Base-by-base conservation (phyloP, 2,797 vertebrate genomes). In the Danionella dracula region DNA sequence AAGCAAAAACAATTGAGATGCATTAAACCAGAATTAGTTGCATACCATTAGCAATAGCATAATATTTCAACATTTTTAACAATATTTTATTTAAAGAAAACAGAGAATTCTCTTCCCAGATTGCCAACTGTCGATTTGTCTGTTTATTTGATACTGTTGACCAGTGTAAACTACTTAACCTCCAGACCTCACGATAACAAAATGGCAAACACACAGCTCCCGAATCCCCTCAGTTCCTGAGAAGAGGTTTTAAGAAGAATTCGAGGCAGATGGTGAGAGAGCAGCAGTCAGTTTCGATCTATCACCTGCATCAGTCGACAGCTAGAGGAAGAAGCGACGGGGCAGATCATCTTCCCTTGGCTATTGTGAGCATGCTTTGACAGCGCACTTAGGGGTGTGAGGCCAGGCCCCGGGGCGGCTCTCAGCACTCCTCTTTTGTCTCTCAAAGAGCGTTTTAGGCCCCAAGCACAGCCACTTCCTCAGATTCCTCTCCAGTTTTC, bases 381-480 rank as follows among this genome's bases (percentile, higher is more conserved):
- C 60, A 32, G 74, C 84, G 85, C 87, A 89, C 88, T 91, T 87
- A 89, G 86, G 49, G 65, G 72, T 77, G 83, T 75, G 79, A 81
- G 87, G 85, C 86, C 79, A 21, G 64, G 63, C 83, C 76, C 83
- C 84, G 76, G 76, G 89, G 87, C 86, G 73, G 82, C 84, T 80
- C 82, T 77, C 78, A 83, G 76, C 66, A 79, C 73, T 41, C 68
- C 75, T 61, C 74, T 77, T 68, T 82, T 76, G 79, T 88, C 86
- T 35, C 10, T 35, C 32, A 9, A 9, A 9, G 32, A 1, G 32
- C 3, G 8, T 35, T 27, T 35, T 35, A 8, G 32, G 90, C 89
- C 91, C 79, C 68, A 72, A 87, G 91, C 87, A 78, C 73, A 63
- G 68, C 48, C 57, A 79, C 86, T 87, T 83, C 90, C 86, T 89